Evolutionary conservation across 2,113 vertebrate species (phyloP), one percentile per base, ranked within the genome.

Genomic region (Mus pahari): DNA sequence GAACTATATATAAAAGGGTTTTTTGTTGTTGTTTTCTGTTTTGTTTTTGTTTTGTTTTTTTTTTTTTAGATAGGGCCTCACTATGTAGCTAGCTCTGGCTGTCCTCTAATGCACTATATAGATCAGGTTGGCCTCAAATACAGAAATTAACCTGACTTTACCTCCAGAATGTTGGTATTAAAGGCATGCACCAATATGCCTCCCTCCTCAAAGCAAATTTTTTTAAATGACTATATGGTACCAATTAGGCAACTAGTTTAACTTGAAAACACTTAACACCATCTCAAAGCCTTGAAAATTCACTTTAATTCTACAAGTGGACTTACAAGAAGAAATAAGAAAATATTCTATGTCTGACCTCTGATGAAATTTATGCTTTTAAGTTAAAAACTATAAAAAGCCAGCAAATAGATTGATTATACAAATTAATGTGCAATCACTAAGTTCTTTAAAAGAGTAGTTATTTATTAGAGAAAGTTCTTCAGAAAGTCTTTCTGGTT

Each of bases 361-460:
- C 24, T 82, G 45, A 94, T 9, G 9, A 31, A 86, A 95, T 91
- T 22, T 68, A 86, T 71, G 28, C 88, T 74, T 94, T 64, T 55
- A 77, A 96, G 66, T 55, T 64, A 94, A n/a, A 96, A 96, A 94
- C 73, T 82, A 73, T 31, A 94, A 92, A 95, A 95, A 71, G 33
- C 20, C 36, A 91, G 48, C 7, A 48, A 95, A 81, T 7, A 90
- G 64, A 74, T 0, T 87, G 10, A 86, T 22, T 75, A 73, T 70
- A 90, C 66, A 92, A 87, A 92, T 90, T 81, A 75, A 95, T 88
- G 55, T 71, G 19, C 82, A 74, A 86, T 71, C 50, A 75, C 8
- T 55, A 90, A 62, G 68, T 19, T 92, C 50, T 90, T 79, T 28
- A 95, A 96, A 97, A 71, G 64, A 94, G 79, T 10, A 50, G 24